Conservation (phyloP, 1,140 invertebrate species). For the Drosophila littoralis region DNA sequence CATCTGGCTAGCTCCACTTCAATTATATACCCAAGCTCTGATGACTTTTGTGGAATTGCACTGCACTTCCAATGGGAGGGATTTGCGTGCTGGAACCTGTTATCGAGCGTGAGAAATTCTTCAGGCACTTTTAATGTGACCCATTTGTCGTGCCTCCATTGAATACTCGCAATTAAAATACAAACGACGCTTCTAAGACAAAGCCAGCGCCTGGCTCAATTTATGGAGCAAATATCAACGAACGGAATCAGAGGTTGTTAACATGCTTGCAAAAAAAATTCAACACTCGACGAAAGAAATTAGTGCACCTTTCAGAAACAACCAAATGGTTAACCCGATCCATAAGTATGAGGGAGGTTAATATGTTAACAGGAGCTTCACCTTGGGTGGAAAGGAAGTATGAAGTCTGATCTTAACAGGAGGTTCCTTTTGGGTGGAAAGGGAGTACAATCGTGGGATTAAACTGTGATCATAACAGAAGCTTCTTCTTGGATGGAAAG, state of each 20-base stretch:
- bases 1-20: neutral
- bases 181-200: slow-evolving; percentile 51
- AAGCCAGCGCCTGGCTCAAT: slow-evolving; percentile 51
- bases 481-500: too few species aligned
- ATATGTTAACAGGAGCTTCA: too few species aligned
- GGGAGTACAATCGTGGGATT: too few species aligned
- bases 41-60: slow-evolving; percentile 5
- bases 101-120: slow-evolving; percentile 69
- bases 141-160: slow-evolving; percentile 70
- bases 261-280: neutral
- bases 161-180: slow-evolving; percentile 57
- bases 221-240: slow-evolving; percentile 39
- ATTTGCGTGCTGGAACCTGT: slow-evolving; percentile 49
- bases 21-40: slow-evolving; percentile 39
- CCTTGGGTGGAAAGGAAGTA: too few species aligned
- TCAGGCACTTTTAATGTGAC: slow-evolving; percentile 50
- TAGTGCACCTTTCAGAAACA: neutral
- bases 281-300: slow-evolving; percentile 1
- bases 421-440: too few species aligned
- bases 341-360: too few species aligned
- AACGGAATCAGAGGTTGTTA: slow-evolving; percentile 12
- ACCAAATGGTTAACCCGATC: neutral
- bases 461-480: too few species aligned
- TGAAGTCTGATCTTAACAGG: too few species aligned
- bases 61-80: slow-evolving; percentile 9